These are phyloP conservation scores for Harmothoe impar DNA, from an alignment of 2,888 invertebrate species.

Conservation along the genomic window DNA sequence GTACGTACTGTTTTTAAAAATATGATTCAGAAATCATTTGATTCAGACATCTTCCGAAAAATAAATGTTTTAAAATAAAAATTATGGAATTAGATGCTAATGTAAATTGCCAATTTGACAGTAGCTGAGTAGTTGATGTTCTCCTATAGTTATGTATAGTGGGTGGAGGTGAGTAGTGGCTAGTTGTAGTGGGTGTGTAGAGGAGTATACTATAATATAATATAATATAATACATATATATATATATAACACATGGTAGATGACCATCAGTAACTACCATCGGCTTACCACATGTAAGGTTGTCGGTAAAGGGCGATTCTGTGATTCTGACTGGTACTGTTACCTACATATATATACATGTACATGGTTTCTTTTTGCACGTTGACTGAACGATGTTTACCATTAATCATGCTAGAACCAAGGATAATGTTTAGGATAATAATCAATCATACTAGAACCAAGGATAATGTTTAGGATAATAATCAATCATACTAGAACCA, in stretches of 20 bases:
- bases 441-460: not conserved
- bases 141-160: not conserved
- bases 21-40: not conserved
- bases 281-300: not conserved
- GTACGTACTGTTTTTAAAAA: not conserved
- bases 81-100: conserved; percentile 10
- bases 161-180: not conserved
- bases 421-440: not conserved
- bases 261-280: not conserved
- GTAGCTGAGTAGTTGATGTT: not conserved
- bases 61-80: no score
- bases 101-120: not conserved
- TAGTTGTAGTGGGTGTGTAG: not conserved
- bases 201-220: not conserved
- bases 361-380: not conserved
- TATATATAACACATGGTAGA: not conserved
- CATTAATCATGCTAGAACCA: not conserved
- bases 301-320: conserved; percentile 37
- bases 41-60: no score
- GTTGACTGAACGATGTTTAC: not conserved
- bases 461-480: not conserved
- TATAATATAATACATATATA: no score
- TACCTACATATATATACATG: not conserved
- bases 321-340: conserved; percentile 9
- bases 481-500: not conserved